Conservation (phyloP, 2,797 vertebrate genomes). For the Danio tinwini region DNA sequence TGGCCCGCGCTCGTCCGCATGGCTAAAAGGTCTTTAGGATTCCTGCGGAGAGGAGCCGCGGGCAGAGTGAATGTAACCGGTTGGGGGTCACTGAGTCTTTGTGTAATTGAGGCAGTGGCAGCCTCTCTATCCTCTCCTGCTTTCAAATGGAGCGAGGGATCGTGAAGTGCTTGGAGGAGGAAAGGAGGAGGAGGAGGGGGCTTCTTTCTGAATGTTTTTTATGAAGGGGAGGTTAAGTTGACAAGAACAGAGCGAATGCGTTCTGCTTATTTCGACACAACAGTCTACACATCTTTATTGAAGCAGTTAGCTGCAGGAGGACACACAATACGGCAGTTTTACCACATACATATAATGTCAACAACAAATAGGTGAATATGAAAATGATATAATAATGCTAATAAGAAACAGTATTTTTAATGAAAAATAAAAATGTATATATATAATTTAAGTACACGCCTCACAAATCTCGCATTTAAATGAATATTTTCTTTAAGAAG, state of each 20-base stretch:
- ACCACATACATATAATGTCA: too few species aligned
- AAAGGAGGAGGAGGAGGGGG: slow-evolving; percentile 43
- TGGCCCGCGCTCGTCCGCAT: slow-evolving; percentile 94
- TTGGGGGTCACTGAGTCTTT: slow-evolving; percentile 99
- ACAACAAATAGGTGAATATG: too few species aligned
- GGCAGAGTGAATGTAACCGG: slow-evolving; percentile 99
- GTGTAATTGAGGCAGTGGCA: slow-evolving; percentile 99
- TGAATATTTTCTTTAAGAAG: too few species aligned
- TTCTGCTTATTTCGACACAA: slow-evolving; percentile 93
- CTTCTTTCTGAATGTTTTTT: slow-evolving; percentile 72
- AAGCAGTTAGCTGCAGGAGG: not conserved
- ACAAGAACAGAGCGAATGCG: slow-evolving; percentile 90
- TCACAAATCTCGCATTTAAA: too few species aligned
- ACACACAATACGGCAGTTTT: too few species aligned
- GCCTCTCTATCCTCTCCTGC: slow-evolving; percentile 83
- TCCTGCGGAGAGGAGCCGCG: slow-evolving; percentile 99
- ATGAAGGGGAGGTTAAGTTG: slow-evolving; percentile 89
- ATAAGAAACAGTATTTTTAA: too few species aligned
- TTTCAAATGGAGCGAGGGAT: slow-evolving; percentile 84
- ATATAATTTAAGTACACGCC: too few species aligned
- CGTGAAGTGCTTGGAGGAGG: slow-evolving; percentile 82
- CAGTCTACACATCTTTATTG: slow-evolving; percentile 90
- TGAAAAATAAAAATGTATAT: too few species aligned
- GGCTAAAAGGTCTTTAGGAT: slow-evolving; percentile 99
- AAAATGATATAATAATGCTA: too few species aligned